A percentile compares a stretch with the other conserved stretches of the same genome.
phyloP scores from a whole-genome alignment of 1,140 invertebrate species.

The Cotesia glomerata region DNA sequence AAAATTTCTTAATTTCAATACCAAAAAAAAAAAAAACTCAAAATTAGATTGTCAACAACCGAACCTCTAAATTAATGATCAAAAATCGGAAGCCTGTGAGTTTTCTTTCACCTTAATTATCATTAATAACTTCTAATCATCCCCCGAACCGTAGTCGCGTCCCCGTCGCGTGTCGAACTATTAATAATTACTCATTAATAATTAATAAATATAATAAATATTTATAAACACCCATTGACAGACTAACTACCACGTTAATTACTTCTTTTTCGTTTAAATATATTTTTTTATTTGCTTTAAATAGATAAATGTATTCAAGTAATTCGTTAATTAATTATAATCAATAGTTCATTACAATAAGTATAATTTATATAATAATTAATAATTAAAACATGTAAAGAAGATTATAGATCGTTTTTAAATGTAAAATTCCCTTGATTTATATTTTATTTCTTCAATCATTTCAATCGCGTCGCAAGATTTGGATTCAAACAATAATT shows the following conservation, averaged over 20 bases:
- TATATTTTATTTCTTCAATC: conserved; percentile 13
- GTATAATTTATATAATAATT: conserved; percentile 55
- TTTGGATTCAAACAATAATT: not conserved
- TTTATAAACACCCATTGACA: conserved; percentile 56
- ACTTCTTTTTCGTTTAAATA: conserved; percentile 51
- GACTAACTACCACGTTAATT: conserved; percentile 59
- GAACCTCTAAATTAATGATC: not conserved
- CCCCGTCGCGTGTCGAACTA: conserved; percentile 39
- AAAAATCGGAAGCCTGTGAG: not conserved
- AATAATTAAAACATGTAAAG: conserved; percentile 61
- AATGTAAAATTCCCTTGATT: too few relatives aligned
- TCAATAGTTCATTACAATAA: conserved; percentile 56
- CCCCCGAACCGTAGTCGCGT: conserved; percentile 26
- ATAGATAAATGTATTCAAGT: conserved; percentile 56
- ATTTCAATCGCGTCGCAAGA: not conserved
- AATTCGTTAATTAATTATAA: conserved; percentile 59
- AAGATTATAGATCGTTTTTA: conserved; percentile 57
- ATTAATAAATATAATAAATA: conserved; percentile 55
- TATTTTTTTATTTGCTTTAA: conserved; percentile 49
- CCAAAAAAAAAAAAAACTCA: not conserved
- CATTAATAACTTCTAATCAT: not conserved
- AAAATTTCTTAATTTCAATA: not conserved
- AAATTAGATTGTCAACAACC: conserved; percentile 5
- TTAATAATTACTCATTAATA: conserved; percentile 49
- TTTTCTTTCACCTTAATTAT: conserved; percentile 14